Evolutionary conservation across 2,888 invertebrate species (phyloP), one percentile per base, ranked within the genome.

Genomic region (Phyllotreta striolata): DNA sequence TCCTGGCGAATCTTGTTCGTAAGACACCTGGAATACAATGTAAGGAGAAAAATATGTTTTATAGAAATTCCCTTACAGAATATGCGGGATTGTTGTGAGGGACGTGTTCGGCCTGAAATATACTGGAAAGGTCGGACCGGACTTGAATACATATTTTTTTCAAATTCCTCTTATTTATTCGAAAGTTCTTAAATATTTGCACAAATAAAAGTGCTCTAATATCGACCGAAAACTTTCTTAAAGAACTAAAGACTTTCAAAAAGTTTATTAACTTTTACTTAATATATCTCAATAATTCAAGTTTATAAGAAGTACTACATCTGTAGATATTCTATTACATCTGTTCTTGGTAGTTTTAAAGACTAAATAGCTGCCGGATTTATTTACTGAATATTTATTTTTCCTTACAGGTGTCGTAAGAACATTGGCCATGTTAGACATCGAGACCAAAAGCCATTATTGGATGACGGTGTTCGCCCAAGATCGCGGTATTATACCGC

Each of bases 391-490:
- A 12, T 39, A 7, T 51, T 38, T 47, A 14, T 43, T 47, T 51
- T 54, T 13, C 13, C 59, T 63, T 59, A 6, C 84, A 93, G 97
- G 98, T 66, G 87, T 88, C 55, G 90, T 98, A 73, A 88, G 90
- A 68, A 96, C 97, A 1, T 85, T 90, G 76, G 89, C 90, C 1
- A 88, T 92, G 47, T 85, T 98, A 76, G 98, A 98, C 83, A 88
- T 95, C 62, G 98, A 98, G 84, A 88, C 90, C 1, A 89, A 89
- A 74, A 84, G 89, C 39, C 90, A 91, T 78, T 97, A 96, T 83
- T 98, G 98, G 98, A 83, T 98, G 68, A 96, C 95, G 6, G 89
- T 97, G 59, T 92, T 92, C 80, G 97, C 97, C 3, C 92, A 94
- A 78, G 98, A 98, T 84, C 90, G 92, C 73, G 96, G 93, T 0